Percentiles rank a stretch among this genome's conserved stretches.
These are phyloP conservation scores for Thymallus thymallus DNA, from an alignment of 2,113 vertebrate species.

Conservation along the genomic window DNA sequence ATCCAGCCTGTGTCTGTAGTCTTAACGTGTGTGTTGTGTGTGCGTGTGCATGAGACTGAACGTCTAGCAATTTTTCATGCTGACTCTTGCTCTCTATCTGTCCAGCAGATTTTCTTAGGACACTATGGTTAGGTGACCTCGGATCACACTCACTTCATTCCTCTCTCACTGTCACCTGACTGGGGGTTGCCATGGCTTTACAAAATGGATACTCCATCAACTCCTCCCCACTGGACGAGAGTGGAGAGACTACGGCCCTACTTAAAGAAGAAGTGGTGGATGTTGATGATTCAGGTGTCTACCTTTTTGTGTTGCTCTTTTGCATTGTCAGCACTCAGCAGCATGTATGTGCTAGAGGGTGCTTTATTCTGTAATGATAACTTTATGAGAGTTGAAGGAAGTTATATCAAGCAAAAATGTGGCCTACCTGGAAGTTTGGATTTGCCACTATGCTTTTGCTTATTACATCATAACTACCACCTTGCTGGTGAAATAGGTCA, in stretches of 20 bases:
- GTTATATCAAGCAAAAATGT: too few species aligned
- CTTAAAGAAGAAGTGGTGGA: conserved; percentile 31
- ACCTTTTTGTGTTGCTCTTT: neutral
- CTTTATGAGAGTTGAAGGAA: too few species aligned
- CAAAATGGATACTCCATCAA: conserved; percentile 59
- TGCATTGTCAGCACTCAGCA: neutral
- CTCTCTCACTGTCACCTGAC: neutral
- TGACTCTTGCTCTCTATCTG: neutral
- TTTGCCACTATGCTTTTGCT: too few species aligned
- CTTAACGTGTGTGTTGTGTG: neutral
- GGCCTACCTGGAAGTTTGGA: too few species aligned
- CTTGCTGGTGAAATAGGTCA: too few species aligned
- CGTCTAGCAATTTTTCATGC: neutral
- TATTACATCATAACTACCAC: too few species aligned
- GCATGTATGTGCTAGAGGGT: neutral
- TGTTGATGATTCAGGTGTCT: conserved; percentile 19
- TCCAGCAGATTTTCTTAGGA: neutral
- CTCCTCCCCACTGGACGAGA: conserved; percentile 28
- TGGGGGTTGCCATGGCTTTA: conserved; percentile 50
- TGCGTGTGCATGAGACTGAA: neutral
- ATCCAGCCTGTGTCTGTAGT: too few species aligned
- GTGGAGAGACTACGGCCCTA: conserved; percentile 56
- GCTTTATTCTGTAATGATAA: too few species aligned
- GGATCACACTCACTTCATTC: neutral
- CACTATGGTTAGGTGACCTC: neutral